Percentiles rank a stretch among this genome's conserved stretches.
These are phyloP conservation scores for Stegodyphus dumicola DNA, from an alignment of 1,140 invertebrate species.

Conservation along the genomic window DNA sequence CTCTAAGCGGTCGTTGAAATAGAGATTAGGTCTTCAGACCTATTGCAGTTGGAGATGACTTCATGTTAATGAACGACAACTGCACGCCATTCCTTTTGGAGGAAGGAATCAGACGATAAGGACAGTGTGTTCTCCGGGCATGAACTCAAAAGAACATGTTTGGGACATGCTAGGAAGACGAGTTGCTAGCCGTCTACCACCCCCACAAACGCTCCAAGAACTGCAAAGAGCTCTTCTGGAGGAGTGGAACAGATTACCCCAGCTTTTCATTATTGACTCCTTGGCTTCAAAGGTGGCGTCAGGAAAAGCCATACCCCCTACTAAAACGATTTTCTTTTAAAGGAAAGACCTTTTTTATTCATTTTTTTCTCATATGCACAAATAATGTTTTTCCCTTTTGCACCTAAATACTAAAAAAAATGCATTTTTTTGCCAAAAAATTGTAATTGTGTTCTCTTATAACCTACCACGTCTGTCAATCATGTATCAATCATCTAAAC, in stretches of 20 bases:
- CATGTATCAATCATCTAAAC: slow-evolving; percentile 4
- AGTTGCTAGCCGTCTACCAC: slow-evolving; percentile 1
- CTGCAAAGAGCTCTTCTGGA: slow-evolving; percentile 3
- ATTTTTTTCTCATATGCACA: slow-evolving; percentile 1
- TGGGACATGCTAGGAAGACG: slow-evolving; percentile 63
- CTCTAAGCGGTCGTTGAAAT: neutral
- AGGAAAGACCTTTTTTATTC: neutral
- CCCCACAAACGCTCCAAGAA: neutral
- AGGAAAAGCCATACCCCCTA: slow-evolving; percentile 1
- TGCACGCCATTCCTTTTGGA: slow-evolving; percentile 64
- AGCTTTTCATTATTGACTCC: neutral
- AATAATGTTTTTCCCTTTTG: neutral
- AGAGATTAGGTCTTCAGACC: slow-evolving; percentile 1
- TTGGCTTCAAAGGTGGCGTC: neutral
- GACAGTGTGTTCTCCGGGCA: slow-evolving; percentile 67
- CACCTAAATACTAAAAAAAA: neutral
- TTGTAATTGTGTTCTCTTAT: neutral
- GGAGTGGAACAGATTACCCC: slow-evolving; percentile 1
- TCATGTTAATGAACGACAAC: slow-evolving; percentile 39
- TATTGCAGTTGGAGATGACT: slow-evolving; percentile 1
- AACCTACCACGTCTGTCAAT: neutral
- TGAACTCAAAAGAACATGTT: slow-evolving; percentile 68
- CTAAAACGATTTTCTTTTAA: neutral
- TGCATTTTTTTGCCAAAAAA: neutral
- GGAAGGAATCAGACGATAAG: slow-evolving; percentile 63